Conservation (phyloP, 2,113 vertebrate genomes). For the Dolichotis patagonum region DNA sequence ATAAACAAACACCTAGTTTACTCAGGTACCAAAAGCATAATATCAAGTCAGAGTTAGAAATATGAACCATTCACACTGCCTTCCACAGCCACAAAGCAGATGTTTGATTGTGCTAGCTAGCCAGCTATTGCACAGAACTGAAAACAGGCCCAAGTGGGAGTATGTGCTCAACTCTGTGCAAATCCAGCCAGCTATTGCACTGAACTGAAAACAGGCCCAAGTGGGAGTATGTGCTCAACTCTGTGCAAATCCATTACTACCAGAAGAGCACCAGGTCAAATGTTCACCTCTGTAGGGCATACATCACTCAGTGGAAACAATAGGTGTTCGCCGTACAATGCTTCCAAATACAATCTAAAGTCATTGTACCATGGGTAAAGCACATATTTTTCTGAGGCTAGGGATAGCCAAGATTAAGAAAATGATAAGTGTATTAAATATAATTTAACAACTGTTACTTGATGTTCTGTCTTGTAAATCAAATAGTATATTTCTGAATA, state of each 20-base stretch:
- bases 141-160: slow-evolving; percentile 27
- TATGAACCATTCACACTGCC: not conserved
- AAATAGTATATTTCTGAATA: slow-evolving; percentile 31
- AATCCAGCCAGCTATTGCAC: too few relatives aligned
- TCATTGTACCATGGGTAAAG: not conserved
- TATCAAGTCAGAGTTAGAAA: not conserved
- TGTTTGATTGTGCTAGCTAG: slow-evolving; percentile 48
- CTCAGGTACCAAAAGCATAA: slow-evolving; percentile 32
- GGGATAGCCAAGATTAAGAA: slow-evolving; percentile 40
- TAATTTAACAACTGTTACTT: slow-evolving; percentile 44
- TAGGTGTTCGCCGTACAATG: slow-evolving; percentile 28
- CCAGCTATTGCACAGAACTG: slow-evolving; percentile 48
- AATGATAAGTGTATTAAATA: not conserved
- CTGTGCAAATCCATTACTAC: slow-evolving; percentile 56
- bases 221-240: not conserved
- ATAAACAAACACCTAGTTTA: slow-evolving; percentile 23
- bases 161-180: slow-evolving; percentile 26
- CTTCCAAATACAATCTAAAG: slow-evolving; percentile 42
- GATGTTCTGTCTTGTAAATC: not conserved
- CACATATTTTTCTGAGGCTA: slow-evolving; percentile 41
- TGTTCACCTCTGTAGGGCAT: slow-evolving; percentile 11
- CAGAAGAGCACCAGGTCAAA: slow-evolving; percentile 25
- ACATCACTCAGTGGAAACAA: slow-evolving; percentile 61
- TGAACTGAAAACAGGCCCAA: slow-evolving; percentile 34
- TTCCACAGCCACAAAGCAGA: slow-evolving; percentile 54